Conservation (phyloP, 2,113 vertebrate genomes). For the Bolborhynchus lineola region DNA sequence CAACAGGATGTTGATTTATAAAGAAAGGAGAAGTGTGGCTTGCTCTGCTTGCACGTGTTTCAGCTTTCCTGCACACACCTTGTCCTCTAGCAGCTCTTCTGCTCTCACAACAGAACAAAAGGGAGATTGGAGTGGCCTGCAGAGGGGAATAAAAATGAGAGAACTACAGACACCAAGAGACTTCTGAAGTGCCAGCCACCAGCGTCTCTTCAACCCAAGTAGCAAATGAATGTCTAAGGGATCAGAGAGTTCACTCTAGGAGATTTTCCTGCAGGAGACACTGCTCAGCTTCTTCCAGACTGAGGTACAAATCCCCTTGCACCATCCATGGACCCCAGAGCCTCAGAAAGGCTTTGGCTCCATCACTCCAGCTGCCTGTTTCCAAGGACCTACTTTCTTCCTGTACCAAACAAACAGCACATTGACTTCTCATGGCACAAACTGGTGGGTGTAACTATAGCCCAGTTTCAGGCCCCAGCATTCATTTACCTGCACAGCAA, state of each 20-base stretch:
- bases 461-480: background rate
- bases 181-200: background rate
- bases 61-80: background rate
- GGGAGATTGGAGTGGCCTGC: background rate
- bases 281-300: background rate
- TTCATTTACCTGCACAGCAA: conserved; percentile 30
- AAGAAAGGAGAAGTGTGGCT: background rate
- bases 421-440: conserved; percentile 48
- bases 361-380: background rate
- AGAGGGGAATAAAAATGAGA: background rate
- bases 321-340: background rate
- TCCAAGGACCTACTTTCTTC: conserved; percentile 57
- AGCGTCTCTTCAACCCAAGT: background rate
- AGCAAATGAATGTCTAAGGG: background rate
- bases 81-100: background rate
- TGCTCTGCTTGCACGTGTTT: background rate
- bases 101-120: background rate
- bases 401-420: background rate
- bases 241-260: background rate
- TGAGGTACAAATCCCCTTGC: background rate
- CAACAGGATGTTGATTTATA: background rate
- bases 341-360: background rate
- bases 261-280: background rate
- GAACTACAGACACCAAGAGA: background rate
- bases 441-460: conserved; percentile 61